Percentiles rank a stretch among this genome's conserved stretches.
Conservation (phyloP, 2,113 vertebrate genomes). For the Otus sunia region DNA sequence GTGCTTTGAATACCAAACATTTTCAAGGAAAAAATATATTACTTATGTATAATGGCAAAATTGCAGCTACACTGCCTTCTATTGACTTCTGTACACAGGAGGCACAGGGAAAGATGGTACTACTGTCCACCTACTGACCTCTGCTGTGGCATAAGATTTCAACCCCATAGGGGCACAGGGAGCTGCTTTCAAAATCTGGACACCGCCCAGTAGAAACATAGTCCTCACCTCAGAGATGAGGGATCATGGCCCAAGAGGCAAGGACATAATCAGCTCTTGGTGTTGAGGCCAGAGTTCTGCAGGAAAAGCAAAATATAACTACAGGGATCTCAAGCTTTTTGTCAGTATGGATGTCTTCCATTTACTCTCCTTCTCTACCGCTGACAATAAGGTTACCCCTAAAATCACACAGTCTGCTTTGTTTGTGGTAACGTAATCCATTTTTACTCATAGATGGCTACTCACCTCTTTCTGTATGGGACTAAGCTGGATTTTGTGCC, state of each 20-base stretch:
- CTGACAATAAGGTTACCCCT: not conserved
- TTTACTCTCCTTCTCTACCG: not conserved
- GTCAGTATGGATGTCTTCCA: not conserved
- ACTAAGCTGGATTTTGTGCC: not conserved
- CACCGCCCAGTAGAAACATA: not conserved
- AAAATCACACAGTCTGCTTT: not conserved
- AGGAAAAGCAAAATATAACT: not conserved
- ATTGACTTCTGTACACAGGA: not conserved
- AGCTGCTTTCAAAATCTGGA: not conserved
- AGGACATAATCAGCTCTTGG: not conserved
- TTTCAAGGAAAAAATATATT: not conserved
- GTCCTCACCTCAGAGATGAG: not conserved
- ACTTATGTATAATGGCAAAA: not conserved
- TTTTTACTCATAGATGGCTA: not conserved
- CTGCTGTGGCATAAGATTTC: not conserved
- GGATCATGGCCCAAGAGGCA: not conserved
- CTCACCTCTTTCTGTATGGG: not conserved
- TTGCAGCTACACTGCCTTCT: not conserved
- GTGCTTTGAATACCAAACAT: not conserved
- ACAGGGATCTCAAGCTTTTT: not conserved
- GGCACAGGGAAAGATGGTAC: too few relatives aligned
- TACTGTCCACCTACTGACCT: not conserved
- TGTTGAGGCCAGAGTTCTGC: not conserved
- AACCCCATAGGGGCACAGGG: not conserved
- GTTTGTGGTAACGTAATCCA: not conserved